A percentile compares a stretch with the other conserved stretches of the same genome.
phyloP scores from a whole-genome alignment of 2,888 invertebrate genomes.

The Penaeus monodon region DNA sequence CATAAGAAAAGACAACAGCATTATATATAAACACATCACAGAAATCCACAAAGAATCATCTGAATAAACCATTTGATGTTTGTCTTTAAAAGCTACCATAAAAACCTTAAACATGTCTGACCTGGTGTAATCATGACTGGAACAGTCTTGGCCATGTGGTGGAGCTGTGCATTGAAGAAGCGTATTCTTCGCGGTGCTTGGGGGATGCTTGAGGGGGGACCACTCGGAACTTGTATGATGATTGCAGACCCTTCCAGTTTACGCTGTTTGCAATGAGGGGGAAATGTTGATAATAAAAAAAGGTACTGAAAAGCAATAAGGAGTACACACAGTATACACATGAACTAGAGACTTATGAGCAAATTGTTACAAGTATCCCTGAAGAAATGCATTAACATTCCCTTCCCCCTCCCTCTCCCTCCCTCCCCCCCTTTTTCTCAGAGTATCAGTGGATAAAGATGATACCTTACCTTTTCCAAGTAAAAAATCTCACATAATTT shows the following conservation, averaged over 20 bases:
- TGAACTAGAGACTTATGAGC: conserved; percentile 67
- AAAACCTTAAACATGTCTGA: not conserved
- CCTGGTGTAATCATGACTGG: conserved; percentile 57
- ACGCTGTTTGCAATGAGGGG: conserved; percentile 18
- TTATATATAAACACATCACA: not conserved
- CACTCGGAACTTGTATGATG: conserved; percentile 57
- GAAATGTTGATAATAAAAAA: not conserved
- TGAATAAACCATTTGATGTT: no score
- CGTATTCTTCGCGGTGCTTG: conserved; percentile 58
- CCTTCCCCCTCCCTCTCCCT: no score
- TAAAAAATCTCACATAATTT: no score
- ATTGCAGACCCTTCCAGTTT: conserved; percentile 55
- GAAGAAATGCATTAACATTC: no score
- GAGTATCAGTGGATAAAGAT: no score
- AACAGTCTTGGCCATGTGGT: conserved; percentile 59
- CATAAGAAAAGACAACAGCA: not conserved
- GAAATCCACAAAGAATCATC: not conserved
- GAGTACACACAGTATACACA: no score
- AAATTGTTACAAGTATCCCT: no score
- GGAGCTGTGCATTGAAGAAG: conserved; percentile 61
- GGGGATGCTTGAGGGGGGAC: conserved; percentile 54
- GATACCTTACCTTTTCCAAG: no score
- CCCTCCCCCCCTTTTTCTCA: no score
- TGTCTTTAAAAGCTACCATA: not conserved
- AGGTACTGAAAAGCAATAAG: no score